Conservation (phyloP, 2,888 invertebrate species). For the Diarsia brunnea region DNA sequence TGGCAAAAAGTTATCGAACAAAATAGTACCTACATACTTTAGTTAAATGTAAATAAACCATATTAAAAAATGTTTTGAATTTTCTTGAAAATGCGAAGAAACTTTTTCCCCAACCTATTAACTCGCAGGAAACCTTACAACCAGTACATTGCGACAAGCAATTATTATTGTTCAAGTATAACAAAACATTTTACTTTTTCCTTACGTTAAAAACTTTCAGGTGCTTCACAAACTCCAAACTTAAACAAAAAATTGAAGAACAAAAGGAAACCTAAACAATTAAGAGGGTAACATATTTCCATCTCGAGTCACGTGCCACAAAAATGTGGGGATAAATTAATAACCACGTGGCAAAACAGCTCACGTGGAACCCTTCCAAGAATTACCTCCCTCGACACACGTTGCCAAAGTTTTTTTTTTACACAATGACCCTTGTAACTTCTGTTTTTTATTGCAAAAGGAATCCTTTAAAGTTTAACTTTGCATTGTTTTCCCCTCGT, state of each 20-base stretch:
- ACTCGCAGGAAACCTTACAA: too few species aligned
- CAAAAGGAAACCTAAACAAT: not conserved
- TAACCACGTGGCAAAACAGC: constrained; percentile 30
- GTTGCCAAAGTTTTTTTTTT: constrained; percentile 4
- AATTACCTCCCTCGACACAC: constrained; percentile 20
- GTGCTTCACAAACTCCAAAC: constrained; percentile 9
- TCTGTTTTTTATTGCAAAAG: constrained; percentile 13
- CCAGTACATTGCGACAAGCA: too few species aligned
- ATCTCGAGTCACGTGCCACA: constrained; percentile 28
- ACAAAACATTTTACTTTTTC: not conserved
- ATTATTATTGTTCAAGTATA: too few species aligned
- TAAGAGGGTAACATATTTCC: not conserved
- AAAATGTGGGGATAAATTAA: constrained; percentile 21
- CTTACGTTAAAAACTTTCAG: not conserved
- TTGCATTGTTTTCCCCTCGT: not conserved
- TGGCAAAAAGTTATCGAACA: too few species aligned
- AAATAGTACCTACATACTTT: too few species aligned
- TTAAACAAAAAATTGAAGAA: not conserved
- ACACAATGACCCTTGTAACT: constrained; percentile 12
- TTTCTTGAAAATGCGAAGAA: too few species aligned
- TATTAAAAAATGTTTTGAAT: too few species aligned
- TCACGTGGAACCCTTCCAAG: constrained; percentile 34
- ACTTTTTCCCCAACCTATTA: too few species aligned
- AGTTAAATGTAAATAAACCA: too few species aligned
- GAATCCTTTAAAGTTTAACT: constrained; percentile 18